Conservation (phyloP, 2,888 invertebrate species). For the Harpalus rubripes region DNA sequence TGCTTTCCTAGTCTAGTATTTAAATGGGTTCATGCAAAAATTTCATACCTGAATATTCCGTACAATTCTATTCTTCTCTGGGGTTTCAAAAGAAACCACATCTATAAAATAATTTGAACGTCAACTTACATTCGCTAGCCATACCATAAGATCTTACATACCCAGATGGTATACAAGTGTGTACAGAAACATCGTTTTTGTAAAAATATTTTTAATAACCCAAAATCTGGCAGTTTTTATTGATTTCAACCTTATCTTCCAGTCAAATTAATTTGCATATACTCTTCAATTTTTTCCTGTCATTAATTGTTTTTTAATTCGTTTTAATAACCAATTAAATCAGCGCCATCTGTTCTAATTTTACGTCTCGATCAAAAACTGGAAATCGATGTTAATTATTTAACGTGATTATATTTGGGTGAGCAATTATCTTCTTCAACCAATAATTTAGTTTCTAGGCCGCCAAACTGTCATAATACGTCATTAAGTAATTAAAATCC, state of each 20-base stretch:
- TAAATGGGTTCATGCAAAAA: too few species aligned
- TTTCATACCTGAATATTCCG: too few species aligned
- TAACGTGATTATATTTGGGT: conserved; percentile 46
- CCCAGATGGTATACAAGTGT: too few species aligned
- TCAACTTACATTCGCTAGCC: too few species aligned
- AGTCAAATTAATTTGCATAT: conserved; percentile 28
- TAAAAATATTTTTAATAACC: too few species aligned
- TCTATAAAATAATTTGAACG: too few species aligned
- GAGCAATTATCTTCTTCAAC: conserved; percentile 47
- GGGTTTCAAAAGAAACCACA: too few species aligned
- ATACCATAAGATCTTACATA: too few species aligned
- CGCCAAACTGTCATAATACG: conserved; percentile 47
- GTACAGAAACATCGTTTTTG: too few species aligned
- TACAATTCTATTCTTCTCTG: too few species aligned
- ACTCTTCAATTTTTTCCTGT: not conserved
- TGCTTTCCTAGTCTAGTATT: too few species aligned
- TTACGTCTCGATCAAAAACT: conserved; percentile 1
- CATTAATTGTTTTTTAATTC: conserved; percentile 22
- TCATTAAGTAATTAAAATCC: conserved; percentile 50
- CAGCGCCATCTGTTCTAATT: conserved; percentile 32
- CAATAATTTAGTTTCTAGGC: conserved; percentile 49
- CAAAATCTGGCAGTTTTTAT: not conserved
- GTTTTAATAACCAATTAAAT: conserved; percentile 18
- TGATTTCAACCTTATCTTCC: not conserved
- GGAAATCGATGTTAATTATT: conserved; percentile 51